phyloP scores from a whole-genome alignment of 64 coral and sea anemone genomes.

The Montipora foliosa region DNA sequence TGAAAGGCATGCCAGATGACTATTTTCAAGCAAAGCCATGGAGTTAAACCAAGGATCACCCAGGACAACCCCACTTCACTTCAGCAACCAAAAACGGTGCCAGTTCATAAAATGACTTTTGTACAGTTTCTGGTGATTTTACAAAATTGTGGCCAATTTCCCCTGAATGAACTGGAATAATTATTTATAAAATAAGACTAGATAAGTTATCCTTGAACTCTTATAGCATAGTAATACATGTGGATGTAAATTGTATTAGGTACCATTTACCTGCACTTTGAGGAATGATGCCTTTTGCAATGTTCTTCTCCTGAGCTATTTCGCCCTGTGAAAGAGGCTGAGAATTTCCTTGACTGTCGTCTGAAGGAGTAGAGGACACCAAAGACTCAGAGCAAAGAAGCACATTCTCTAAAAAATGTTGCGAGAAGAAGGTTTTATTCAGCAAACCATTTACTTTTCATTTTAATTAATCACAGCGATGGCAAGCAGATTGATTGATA shows the following conservation, averaged over 20 bases:
- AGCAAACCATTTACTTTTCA: not conserved
- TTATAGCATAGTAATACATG: not conserved
- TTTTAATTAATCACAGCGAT: too few species aligned
- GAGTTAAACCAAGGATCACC: too few species aligned
- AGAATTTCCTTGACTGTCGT: conserved; percentile 69
- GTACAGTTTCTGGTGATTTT: too few species aligned
- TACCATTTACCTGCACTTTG: not conserved
- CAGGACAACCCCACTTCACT: too few species aligned
- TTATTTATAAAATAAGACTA: not conserved
- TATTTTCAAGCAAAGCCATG: too few species aligned
- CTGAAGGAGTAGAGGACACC: conserved; percentile 72
- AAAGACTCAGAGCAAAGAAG: conserved; percentile 73
- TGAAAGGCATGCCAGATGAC: too few species aligned
- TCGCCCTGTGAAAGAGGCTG: conserved; percentile 33
- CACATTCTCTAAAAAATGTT: conserved; percentile 29
- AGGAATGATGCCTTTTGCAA: not conserved
- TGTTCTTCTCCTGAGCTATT: not conserved
- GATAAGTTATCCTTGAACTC: not conserved
- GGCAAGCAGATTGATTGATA: not conserved
- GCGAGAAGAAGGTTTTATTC: not conserved
- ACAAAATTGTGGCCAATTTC: too few species aligned
- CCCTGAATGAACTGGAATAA: too few species aligned
- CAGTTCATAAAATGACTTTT: too few species aligned
- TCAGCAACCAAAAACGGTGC: too few species aligned
- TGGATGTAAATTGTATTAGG: too few species aligned